A percentile compares a stretch with the other conserved stretches of the same genome.
These are phyloP conservation scores for Syngnathus rostellatus DNA, from an alignment of 2,797 vertebrate genomes.

Conservation along the genomic window DNA sequence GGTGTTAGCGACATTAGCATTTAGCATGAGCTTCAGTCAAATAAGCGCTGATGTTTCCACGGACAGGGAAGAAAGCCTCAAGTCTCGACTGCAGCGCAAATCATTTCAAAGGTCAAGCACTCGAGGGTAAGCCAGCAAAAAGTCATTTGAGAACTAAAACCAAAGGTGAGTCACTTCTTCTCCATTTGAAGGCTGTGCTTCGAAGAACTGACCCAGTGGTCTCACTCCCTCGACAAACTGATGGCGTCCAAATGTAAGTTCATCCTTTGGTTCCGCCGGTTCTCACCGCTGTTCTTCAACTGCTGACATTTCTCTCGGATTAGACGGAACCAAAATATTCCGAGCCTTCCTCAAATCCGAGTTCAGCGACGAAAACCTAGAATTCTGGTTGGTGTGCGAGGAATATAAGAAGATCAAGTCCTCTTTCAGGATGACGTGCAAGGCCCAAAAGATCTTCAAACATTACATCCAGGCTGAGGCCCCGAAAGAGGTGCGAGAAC, in stretches of 20 bases:
- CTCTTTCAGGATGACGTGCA: constrained; percentile 62
- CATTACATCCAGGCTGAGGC: constrained; percentile 74
- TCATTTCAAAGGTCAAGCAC: constrained; percentile 20
- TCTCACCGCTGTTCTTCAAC: not conserved
- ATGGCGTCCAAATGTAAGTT: constrained; percentile 78
- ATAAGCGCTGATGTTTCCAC: not conserved
- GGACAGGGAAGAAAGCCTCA: constrained; percentile 40
- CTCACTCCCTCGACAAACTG: constrained; percentile 76
- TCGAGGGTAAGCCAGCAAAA: constrained; percentile 41
- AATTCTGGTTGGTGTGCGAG: constrained; percentile 84
- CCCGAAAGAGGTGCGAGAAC: constrained; percentile 70
- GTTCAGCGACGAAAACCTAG: constrained; percentile 83
- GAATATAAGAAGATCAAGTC: constrained; percentile 76
- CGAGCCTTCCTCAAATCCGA: constrained; percentile 80
- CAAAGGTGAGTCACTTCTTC: not conserved
- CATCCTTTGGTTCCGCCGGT: not conserved
- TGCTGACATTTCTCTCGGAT: constrained; percentile 4
- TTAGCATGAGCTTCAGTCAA: not conserved
- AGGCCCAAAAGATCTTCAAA: constrained; percentile 80
- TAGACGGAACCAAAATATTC: constrained; percentile 75
- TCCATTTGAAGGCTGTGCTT: constrained; percentile 58
- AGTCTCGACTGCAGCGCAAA: constrained; percentile 36
- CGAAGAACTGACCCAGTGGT: constrained; percentile 76
- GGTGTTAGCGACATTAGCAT: too few species aligned
- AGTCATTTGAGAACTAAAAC: not conserved